These are phyloP conservation scores for Zapornia atra DNA, from an alignment of 2,113 vertebrate species.

Conservation along the genomic window DNA sequence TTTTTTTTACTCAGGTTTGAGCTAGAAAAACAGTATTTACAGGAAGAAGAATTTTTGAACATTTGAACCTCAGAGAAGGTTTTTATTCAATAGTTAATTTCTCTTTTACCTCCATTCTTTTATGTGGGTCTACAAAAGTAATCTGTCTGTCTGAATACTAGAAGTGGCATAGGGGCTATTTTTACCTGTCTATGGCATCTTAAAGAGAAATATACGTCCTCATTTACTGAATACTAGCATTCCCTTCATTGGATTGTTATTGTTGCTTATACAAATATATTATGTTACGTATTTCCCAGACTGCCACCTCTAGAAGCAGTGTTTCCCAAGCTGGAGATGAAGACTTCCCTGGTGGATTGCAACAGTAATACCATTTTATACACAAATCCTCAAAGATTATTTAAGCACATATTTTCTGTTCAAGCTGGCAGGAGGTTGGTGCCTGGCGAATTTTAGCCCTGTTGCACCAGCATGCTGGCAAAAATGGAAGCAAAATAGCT, in stretches of 20 bases:
- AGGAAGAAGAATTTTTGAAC: not conserved
- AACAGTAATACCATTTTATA: not conserved
- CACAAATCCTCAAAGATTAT: not conserved
- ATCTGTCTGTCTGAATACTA: not conserved
- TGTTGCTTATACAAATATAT: not conserved
- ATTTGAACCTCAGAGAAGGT: not conserved
- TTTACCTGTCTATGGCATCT: not conserved
- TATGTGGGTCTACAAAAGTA: not conserved
- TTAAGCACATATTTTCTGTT: not conserved
- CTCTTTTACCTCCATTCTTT: constrained; percentile 18
- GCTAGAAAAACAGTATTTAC: constrained; percentile 7
- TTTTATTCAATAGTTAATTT: constrained; percentile 27
- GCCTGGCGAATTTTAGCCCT: not conserved
- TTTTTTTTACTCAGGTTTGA: not conserved
- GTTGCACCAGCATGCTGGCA: not conserved
- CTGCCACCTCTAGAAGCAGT: not conserved
- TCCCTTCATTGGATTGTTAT: not conserved
- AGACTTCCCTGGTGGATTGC: not conserved
- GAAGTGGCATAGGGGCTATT: not conserved
- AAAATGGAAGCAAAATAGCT: not conserved
- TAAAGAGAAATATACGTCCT: not conserved
- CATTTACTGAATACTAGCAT: not conserved
- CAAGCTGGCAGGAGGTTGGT: not conserved
- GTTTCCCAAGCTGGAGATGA: not conserved
- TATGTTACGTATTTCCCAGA: not conserved